These are phyloP conservation scores for Scrobipalpa costella DNA, from an alignment of 2,888 invertebrate species.

Conservation along the genomic window DNA sequence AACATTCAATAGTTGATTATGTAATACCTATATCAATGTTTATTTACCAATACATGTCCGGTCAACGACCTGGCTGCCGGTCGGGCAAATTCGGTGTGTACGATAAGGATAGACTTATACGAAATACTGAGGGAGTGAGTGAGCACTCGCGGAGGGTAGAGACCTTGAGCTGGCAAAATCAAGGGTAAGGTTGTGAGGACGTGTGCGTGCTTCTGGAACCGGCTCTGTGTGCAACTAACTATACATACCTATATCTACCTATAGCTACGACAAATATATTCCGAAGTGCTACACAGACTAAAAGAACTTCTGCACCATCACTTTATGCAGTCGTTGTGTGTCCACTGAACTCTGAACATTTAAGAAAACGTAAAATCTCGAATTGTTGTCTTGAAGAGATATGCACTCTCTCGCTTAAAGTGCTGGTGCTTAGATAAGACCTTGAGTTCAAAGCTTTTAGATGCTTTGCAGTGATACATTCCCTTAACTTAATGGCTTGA, in stretches of 20 bases:
- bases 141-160: conserved; percentile 69
- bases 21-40: conserved; percentile 65
- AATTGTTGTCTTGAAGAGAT: conserved; percentile 21
- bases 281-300: conserved; percentile 35
- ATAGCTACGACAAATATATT: conserved; percentile 32
- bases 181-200: conserved; percentile 70
- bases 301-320: conserved; percentile 42
- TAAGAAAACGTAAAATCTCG: conserved; percentile 21
- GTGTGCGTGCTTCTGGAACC: conserved; percentile 62
- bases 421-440: conserved; percentile 11
- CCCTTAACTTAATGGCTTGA: neutral
- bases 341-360: conserved; percentile 43
- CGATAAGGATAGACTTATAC: conserved; percentile 65
- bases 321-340: conserved; percentile 41
- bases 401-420: conserved; percentile 10
- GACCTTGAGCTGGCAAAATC: conserved; percentile 81
- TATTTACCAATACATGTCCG: conserved; percentile 79
- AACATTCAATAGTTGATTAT: conserved; percentile 46
- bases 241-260: conserved; percentile 36
- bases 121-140: conserved; percentile 54
- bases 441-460: conserved; percentile 6
- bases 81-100: conserved; percentile 73
- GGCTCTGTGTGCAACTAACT: conserved; percentile 49
- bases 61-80: conserved; percentile 67
- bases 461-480: neutral